Conservation (phyloP, 2,888 invertebrate species). For the Pantelozetes paolii region DNA sequence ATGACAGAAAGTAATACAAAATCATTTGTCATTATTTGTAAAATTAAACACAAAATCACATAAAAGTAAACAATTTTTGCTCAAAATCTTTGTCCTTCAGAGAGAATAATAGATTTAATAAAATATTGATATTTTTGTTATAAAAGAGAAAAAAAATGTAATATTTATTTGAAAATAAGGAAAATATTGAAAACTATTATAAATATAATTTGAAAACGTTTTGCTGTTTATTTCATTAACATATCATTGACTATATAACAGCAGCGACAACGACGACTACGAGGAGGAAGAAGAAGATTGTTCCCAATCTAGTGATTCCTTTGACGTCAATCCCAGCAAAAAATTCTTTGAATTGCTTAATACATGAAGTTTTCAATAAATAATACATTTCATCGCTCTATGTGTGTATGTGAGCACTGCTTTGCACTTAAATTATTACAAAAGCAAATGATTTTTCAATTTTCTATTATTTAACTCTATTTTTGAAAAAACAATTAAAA, state of each 20-base stretch:
- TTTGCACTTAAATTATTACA: too few relatives aligned
- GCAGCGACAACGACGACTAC: not conserved
- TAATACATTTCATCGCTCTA: too few relatives aligned
- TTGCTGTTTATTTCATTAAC: conserved; percentile 21
- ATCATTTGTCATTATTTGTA: not conserved
- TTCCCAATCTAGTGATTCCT: conserved; percentile 16
- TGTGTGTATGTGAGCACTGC: too few relatives aligned
- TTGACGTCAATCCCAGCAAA: conserved; percentile 23
- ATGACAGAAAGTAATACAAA: not conserved
- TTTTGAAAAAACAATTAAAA: too few relatives aligned
- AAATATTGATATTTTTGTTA: not conserved
- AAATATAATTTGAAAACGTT: conserved; percentile 17
- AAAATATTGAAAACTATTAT: not conserved
- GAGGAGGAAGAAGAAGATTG: conserved; percentile 7
- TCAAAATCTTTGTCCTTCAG: not conserved
- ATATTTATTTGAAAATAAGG: not conserved
- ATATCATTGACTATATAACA: not conserved
- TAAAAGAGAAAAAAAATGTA: not conserved
- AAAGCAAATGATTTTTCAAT: too few relatives aligned
- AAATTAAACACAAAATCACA: not conserved
- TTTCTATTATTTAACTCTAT: too few relatives aligned
- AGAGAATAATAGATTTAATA: not conserved
- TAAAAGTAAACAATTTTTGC: not conserved
- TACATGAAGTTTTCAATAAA: not conserved
- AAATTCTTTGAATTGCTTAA: conserved; percentile 22